Evolutionary conservation across 1,140 invertebrate species (phyloP).

Genomic region (Rhagoletis pomonella): DNA sequence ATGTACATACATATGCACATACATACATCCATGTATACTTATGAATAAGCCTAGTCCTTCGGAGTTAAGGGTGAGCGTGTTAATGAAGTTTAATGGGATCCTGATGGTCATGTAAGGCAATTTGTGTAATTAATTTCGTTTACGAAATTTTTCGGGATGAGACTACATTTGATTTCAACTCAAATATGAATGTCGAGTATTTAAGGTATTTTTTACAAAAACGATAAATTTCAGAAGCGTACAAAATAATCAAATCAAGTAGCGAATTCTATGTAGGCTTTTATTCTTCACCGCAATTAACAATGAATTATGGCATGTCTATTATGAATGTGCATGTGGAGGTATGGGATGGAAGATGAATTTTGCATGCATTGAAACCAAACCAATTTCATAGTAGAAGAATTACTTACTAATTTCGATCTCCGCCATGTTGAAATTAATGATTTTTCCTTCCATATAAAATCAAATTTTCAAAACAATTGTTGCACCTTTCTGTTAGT

Average conservation of each 20-base stretch:
- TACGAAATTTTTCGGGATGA: not conserved
- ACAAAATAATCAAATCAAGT: no score
- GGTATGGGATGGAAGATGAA: not conserved
- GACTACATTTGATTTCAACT: no score
- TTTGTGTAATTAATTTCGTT: not conserved
- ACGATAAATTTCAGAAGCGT: no score
- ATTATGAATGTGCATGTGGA: not conserved
- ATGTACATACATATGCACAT: no score
- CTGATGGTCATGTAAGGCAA: not conserved
- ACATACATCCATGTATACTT: no score
- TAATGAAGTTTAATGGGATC: not conserved
- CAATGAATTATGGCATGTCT: not conserved
- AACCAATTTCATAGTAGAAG: not conserved
- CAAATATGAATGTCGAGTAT: no score
- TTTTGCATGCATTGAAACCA: not conserved
- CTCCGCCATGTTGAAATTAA: conserved; percentile 13
- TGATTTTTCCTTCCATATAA: not conserved
- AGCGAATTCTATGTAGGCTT: no score
- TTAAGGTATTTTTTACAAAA: no score
- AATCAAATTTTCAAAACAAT: not conserved
- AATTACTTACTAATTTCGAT: conserved; percentile 45
- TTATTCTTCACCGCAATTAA: not conserved
- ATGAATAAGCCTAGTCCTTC: not conserved
- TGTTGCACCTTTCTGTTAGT: no score
- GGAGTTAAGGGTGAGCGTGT: not conserved